Evolutionary conservation across 2,797 vertebrate genomes (phyloP).

Genomic region (Salarias fasciatus): DNA sequence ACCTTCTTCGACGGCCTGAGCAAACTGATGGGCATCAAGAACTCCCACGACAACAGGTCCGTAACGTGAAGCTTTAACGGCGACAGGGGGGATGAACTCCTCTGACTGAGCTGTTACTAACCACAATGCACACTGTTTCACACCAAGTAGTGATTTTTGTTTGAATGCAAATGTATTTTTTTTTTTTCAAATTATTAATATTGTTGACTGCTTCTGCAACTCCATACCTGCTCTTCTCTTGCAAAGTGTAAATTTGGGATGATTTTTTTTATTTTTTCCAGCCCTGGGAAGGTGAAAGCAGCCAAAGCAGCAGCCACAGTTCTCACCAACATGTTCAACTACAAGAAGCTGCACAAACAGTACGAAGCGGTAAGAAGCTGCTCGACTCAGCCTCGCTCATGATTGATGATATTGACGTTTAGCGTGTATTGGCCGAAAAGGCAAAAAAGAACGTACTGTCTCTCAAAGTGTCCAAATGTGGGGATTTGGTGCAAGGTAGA

Average conservation of each 20-base stretch:
- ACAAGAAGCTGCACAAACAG: slow-evolving; percentile 91
- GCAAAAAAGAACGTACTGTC: too few species aligned
- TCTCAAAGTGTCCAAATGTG: too few species aligned
- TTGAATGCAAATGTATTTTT: too few species aligned
- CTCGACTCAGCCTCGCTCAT: not conserved
- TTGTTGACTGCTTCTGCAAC: too few species aligned
- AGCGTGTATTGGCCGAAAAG: too few species aligned
- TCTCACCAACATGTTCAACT: slow-evolving; percentile 94
- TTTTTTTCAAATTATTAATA: not conserved
- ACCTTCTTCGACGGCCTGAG: slow-evolving; percentile 85
- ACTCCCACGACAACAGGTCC: slow-evolving; percentile 73
- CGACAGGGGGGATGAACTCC: not conserved
- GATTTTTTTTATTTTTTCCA: slow-evolving; percentile 57
- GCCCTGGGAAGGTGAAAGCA: slow-evolving; percentile 80
- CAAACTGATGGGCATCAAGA: slow-evolving; percentile 89
- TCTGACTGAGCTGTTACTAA: too few species aligned
- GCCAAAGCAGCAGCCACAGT: slow-evolving; percentile 89
- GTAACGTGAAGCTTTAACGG: too few species aligned
- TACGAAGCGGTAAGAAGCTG: slow-evolving; percentile 82
- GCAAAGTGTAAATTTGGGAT: slow-evolving; percentile 14
- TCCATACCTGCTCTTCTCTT: not conserved
- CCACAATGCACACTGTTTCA: too few species aligned
- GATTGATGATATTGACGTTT: too few species aligned
- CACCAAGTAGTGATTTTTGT: too few species aligned
- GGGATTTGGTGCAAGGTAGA: too few species aligned